Conservation (phyloP, 2,888 invertebrate genomes). For the Unio delphinus region DNA sequence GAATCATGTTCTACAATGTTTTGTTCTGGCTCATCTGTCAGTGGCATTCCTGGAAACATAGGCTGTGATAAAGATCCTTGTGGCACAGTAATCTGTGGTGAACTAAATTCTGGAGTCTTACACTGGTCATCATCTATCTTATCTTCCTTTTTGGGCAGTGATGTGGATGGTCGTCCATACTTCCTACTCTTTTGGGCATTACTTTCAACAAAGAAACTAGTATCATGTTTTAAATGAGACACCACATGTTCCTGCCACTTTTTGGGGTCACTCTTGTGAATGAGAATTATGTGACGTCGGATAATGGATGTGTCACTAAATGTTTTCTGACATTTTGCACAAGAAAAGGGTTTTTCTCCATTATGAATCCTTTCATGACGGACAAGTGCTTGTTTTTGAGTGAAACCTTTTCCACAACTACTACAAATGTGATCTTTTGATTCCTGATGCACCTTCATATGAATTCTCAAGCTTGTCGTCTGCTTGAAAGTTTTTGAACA, state of each 20-base stretch:
- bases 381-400: conserved; percentile 71
- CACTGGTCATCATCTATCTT: not conserved
- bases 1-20: too few species aligned
- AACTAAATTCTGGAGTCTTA: not conserved
- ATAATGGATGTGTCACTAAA: conserved; percentile 64
- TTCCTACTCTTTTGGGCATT: too few species aligned
- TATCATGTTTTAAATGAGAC: conserved; percentile 3
- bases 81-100: not conserved
- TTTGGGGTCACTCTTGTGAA: conserved; percentile 56
- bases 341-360: conserved; percentile 70
- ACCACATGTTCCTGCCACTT: conserved; percentile 49
- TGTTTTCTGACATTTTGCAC: conserved; percentile 67
- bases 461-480: conserved; percentile 70
- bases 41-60: too few species aligned
- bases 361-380: conserved; percentile 72
- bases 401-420: conserved; percentile 71
- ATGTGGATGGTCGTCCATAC: too few species aligned
- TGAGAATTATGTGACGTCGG: conserved; percentile 58
- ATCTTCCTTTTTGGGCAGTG: too few species aligned
- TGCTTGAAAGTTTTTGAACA: conserved; percentile 70
- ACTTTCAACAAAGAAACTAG: not conserved
- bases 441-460: conserved; percentile 69
- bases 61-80: too few species aligned
- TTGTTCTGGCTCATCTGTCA: too few species aligned
- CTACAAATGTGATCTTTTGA: conserved; percentile 69